These are phyloP conservation scores for Meganola albula DNA, from an alignment of 2,888 invertebrate genomes.

Conservation along the genomic window DNA sequence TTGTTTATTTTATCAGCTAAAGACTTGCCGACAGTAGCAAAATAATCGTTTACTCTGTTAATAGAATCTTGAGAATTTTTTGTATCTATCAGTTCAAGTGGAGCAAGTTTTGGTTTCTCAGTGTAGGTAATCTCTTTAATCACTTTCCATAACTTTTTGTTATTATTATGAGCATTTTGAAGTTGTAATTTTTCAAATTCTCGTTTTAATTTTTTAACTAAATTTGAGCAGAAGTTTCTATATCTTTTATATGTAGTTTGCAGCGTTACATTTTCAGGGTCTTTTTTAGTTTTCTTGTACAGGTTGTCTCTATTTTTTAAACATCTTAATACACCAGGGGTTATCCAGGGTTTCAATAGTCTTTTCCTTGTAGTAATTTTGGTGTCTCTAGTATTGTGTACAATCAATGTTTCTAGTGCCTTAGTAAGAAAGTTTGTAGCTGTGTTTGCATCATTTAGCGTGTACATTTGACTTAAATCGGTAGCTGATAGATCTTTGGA, in stretches of 20 bases:
- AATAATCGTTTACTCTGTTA: not conserved
- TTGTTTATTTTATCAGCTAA: not conserved
- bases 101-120: not conserved
- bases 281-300: not conserved
- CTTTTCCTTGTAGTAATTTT: not conserved
- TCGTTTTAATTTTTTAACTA: not conserved
- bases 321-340: not conserved
- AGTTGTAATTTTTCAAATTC: not conserved
- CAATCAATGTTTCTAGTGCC: not conserved
- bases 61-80: not conserved
- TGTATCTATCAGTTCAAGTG: not conserved
- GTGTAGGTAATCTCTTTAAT: not conserved
- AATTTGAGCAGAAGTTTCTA: not conserved
- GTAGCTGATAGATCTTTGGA: not conserved
- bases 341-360: constrained; percentile 1
- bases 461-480: not conserved
- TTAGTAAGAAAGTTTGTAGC: not conserved
- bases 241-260: not conserved
- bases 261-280: not conserved
- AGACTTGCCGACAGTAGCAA: no score
- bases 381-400: not conserved
- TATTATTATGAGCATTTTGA: not conserved
- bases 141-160: constrained; percentile 1
- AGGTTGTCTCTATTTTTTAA: not conserved
- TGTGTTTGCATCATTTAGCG: not conserved